Base-by-base conservation (phyloP, 2,888 invertebrate species). In the Drosophila pegasa region DNA sequence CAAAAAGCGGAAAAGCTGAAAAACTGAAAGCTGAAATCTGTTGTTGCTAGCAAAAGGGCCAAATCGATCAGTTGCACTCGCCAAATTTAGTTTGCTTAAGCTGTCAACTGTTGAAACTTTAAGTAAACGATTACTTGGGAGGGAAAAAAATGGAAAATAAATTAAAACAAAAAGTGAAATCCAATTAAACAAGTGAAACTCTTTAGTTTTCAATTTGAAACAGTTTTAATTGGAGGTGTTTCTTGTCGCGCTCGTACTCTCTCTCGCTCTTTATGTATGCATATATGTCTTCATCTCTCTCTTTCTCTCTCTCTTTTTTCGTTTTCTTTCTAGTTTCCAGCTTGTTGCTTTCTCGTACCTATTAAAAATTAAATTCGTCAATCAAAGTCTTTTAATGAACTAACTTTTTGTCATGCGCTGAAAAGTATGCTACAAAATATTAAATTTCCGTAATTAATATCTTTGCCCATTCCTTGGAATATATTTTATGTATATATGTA, bases 61-160 rank as follows among this genome's bases (percentile, higher is more conserved):
- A 14, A 51, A 63, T 45, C 57, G 54, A 60, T 77, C 37, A 43
- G 48, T 59, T 12, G 43, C 71, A 58, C 51, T 74, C 33, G 22
- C 60, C 59, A 48, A 56, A 50, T 55, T 50, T 35, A 54, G 29
- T 37, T 56, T 47, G 25, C 43, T 51, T 16, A 38, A 52, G 38
- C 52, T 48, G 20, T 29, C 51, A 54, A 29, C 22, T 40, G 22
- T 18, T 25, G 10, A 22, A n/a, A 37, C 20, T 41, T 35, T 25
- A 37, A 37, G n/a, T 47, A 33, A n/a, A 33, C 37, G 27, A n/a
- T 43, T n/a, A 16, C 20, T 14, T 35, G n/a, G 12, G 1, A 16
- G n/a, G 12, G 1, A 16, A 43, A 29, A 27, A 35, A 33, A 0
- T 25, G 16, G 1, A 16, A 50, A 35, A 1, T 25, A 25, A 25